A percentile compares a stretch with the other conserved stretches of the same genome.
Evolutionary conservation across 2,113 vertebrate genomes (phyloP).

Genomic region (Donacobius atricapilla): DNA sequence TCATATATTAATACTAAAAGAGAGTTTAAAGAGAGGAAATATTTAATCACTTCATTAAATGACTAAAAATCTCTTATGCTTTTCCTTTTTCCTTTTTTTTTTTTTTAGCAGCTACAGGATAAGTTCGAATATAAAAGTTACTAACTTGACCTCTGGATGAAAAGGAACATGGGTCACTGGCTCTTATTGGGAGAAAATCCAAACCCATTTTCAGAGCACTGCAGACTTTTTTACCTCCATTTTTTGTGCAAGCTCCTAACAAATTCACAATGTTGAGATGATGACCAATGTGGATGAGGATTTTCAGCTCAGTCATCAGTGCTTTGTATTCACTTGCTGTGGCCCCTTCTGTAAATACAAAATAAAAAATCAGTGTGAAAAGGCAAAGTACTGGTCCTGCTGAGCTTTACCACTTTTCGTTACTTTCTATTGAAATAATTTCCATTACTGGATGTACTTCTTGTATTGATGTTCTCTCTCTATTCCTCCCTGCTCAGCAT

Average conservation of each 20-base stretch:
- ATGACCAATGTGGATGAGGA: slow-evolving; percentile 91
- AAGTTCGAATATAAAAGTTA: background rate
- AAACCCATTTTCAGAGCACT: background rate
- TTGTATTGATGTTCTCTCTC: background rate
- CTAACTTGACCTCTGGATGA: background rate
- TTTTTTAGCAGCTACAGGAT: background rate
- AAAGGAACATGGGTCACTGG: background rate
- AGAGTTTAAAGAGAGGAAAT: background rate
- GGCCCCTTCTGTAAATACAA: slow-evolving; percentile 86
- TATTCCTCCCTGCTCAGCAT: slow-evolving; percentile 38
- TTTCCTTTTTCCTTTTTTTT: background rate
- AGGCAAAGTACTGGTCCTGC: background rate
- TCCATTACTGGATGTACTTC: background rate
- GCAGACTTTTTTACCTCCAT: slow-evolving; percentile 77
- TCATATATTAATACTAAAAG: background rate
- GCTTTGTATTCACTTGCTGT: slow-evolving; percentile 91
- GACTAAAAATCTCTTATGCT: background rate
- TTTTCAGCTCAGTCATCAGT: slow-evolving; percentile 96
- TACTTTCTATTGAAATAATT: background rate
- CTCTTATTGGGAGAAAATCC: background rate
- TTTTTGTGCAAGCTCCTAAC: slow-evolving; percentile 90
- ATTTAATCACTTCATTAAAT: background rate
- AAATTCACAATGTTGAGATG: slow-evolving; percentile 96
- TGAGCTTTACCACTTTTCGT: background rate
- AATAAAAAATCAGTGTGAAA: background rate